phyloP scores from a whole-genome alignment of 2,888 invertebrate genomes.

The Empis stercorea region DNA sequence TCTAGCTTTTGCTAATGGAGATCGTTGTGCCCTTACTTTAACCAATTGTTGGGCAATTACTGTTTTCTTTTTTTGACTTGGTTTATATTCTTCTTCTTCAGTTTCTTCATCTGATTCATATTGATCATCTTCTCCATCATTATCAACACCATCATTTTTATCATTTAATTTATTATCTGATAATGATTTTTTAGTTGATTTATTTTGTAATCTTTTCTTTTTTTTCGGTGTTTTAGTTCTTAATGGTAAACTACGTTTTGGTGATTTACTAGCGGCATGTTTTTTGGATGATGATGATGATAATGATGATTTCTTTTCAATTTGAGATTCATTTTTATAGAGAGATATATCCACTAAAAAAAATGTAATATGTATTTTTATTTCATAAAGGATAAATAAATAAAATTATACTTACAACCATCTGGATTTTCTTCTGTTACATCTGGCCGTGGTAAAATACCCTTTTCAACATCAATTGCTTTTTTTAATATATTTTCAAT shows the following conservation, averaged over 20 bases:
- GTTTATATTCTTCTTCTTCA: constrained; percentile 18
- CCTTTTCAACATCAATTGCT: constrained; percentile 69
- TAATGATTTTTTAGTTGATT: neutral
- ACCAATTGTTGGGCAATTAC: constrained; percentile 6
- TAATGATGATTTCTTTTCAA: constrained; percentile 40
- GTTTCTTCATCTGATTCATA: constrained; percentile 16
- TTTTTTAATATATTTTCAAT: constrained; percentile 73
- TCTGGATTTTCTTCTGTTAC: constrained; percentile 77
- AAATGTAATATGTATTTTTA: neutral
- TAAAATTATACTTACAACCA: constrained; percentile 49
- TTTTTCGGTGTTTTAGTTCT: constrained; percentile 8
- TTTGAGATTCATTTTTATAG: constrained; percentile 70
- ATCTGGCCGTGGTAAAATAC: constrained; percentile 46
- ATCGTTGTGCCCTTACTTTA: constrained; percentile 20
- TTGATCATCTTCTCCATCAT: constrained; percentile 14
- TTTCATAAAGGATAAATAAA: constrained; percentile 3
- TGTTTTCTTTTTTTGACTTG: constrained; percentile 19
- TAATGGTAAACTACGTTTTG: neutral
- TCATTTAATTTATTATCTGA: neutral
- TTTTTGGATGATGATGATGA: constrained; percentile 2
- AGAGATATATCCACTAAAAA: constrained; percentile 67
- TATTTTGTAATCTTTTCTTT: constrained; percentile 16
- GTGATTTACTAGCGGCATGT: neutral
- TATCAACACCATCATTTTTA: constrained; percentile 12
- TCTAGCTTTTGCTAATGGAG: constrained; percentile 24